Percentiles rank a stretch among this genome's conserved stretches.
phyloP scores from a whole-genome alignment of 2,113 vertebrate genomes.

The Nicator chloris region DNA sequence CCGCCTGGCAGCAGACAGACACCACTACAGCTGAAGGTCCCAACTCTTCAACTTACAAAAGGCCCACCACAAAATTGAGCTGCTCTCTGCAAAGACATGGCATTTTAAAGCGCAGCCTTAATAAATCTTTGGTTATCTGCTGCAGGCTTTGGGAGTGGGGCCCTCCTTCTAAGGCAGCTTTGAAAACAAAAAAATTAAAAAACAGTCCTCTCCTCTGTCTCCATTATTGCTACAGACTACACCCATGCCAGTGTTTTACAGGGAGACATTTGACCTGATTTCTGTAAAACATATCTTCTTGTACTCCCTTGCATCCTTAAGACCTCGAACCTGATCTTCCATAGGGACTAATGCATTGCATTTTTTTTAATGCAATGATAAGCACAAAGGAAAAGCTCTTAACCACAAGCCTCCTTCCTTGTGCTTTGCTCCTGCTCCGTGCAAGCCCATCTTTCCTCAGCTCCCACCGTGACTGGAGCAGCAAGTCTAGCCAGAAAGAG shows the following conservation, averaged over 20 bases:
- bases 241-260: not conserved
- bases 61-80: not conserved
- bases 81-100: not conserved
- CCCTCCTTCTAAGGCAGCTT: not conserved
- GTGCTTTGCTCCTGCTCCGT: not conserved
- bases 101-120: not conserved
- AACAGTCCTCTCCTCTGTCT: not conserved
- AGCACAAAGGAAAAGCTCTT: not conserved
- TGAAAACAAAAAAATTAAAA: not conserved
- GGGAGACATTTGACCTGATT: not conserved
- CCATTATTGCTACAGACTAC: not conserved
- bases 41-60: not conserved
- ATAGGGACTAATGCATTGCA: not conserved
- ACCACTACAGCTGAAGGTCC: not conserved
- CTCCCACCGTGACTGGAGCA: not conserved
- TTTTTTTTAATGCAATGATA: not conserved
- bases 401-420: not conserved
- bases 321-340: not conserved
- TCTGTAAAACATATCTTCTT: not conserved
- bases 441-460: not conserved
- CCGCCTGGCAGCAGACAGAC: not conserved
- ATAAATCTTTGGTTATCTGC: not conserved
- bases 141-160: not conserved
- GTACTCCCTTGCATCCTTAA: not conserved
- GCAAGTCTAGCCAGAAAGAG: not conserved